Percentiles rank a stretch among this genome's conserved stretches.
Evolutionary conservation across 2,113 vertebrate genomes (phyloP).

Genomic region (Corythaeola cristata): DNA sequence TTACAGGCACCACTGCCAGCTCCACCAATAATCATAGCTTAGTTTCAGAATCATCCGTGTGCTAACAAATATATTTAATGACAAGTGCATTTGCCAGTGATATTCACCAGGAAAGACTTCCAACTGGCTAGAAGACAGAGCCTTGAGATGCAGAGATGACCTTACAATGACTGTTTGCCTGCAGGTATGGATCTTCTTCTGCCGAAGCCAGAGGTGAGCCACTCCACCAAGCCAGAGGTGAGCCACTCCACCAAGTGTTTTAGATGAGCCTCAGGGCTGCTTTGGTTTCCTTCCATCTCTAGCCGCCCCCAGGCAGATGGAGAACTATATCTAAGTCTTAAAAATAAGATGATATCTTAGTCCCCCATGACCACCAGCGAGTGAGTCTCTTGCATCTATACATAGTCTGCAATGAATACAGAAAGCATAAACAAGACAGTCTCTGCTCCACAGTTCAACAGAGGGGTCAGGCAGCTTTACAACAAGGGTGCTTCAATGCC

Average conservation of each 20-base stretch:
- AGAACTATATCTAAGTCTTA: background rate
- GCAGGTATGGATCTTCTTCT: background rate
- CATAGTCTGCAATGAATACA: background rate
- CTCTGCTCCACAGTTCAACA: background rate
- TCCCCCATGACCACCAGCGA: background rate
- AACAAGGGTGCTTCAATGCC: background rate
- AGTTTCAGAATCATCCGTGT: background rate
- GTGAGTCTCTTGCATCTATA: background rate
- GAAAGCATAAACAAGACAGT: background rate
- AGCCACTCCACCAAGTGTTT: background rate
- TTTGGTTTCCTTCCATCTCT: background rate
- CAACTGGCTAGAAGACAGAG: background rate
- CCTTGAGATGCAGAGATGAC: background rate
- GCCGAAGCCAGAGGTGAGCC: background rate
- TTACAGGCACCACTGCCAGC: conserved; percentile 24
- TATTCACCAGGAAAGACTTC: background rate
- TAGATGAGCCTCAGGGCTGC: background rate
- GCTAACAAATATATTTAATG: conserved; percentile 4
- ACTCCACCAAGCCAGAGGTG: no score
- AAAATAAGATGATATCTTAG: background rate
- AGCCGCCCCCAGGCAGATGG: background rate
- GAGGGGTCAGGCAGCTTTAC: background rate
- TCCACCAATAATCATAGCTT: conserved; percentile 50
- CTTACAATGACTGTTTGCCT: background rate
- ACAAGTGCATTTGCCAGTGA: background rate